Conservation (phyloP, 1,140 invertebrate genomes). For the Drosophila fuyamai region DNA sequence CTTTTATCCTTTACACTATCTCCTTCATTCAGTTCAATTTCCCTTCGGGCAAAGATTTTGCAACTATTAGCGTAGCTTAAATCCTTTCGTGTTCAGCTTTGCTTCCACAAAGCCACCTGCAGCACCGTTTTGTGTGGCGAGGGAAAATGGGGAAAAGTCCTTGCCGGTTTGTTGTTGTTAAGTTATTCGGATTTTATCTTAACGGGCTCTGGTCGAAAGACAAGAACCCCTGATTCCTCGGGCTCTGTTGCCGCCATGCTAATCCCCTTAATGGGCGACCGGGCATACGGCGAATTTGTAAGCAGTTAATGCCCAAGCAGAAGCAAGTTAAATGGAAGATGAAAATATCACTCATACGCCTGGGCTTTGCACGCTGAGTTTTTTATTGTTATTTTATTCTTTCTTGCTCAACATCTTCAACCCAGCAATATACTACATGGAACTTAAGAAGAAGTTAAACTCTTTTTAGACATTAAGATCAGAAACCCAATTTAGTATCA, state of each 20-base stretch:
- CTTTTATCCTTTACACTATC: slow-evolving; percentile 1
- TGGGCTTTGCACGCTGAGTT: background rate
- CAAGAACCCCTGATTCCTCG: slow-evolving; percentile 4
- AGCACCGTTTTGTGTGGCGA: slow-evolving; percentile 49
- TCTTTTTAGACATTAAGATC: too few relatives aligned
- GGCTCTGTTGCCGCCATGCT: slow-evolving; percentile 24
- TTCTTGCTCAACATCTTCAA: background rate
- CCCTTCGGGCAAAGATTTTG: slow-evolving; percentile 32
- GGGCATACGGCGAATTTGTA: slow-evolving; percentile 23
- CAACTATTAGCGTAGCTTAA: slow-evolving; percentile 41
- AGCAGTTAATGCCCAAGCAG: slow-evolving; percentile 16
- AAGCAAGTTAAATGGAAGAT: slow-evolving; percentile 13
- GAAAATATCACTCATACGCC: slow-evolving; percentile 38
- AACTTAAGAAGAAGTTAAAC: too few relatives aligned
- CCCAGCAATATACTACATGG: too few relatives aligned
- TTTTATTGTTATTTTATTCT: too few relatives aligned
- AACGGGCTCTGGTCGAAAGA: slow-evolving; percentile 10
- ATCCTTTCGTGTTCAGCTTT: slow-evolving; percentile 44
- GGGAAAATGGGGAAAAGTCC: slow-evolving; percentile 13
- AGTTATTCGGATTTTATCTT: slow-evolving; percentile 32
- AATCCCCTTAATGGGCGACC: slow-evolving; percentile 51
- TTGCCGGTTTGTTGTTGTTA: slow-evolving; percentile 33
- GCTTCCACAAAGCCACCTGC: slow-evolving; percentile 50
- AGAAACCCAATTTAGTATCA: too few relatives aligned
- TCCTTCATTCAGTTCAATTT: slow-evolving; percentile 32